phyloP scores from a whole-genome alignment of 2,888 invertebrate species.

The Caenorhabditis wallacei region DNA sequence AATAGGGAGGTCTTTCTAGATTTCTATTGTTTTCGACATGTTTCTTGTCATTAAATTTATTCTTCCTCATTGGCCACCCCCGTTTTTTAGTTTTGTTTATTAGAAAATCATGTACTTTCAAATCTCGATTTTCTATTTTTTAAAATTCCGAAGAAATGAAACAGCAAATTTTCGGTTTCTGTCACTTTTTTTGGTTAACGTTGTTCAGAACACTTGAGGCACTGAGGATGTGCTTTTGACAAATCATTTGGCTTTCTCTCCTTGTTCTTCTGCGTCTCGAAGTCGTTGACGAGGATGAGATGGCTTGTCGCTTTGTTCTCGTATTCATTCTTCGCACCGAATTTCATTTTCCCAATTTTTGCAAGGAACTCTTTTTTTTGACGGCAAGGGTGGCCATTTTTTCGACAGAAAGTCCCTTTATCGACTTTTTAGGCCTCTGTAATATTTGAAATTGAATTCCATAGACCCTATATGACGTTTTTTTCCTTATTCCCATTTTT shows the following conservation, averaged over 20 bases:
- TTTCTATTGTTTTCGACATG: conserved; percentile 39
- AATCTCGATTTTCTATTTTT: neutral
- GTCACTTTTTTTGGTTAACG: conserved; percentile 24
- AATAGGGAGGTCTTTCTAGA: conserved; percentile 31
- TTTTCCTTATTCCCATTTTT: neutral
- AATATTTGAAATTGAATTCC: neutral
- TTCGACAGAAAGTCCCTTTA: neutral
- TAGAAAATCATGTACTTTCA: no score
- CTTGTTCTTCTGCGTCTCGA: conserved; percentile 34
- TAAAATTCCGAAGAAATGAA: conserved; percentile 16
- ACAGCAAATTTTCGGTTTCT: neutral
- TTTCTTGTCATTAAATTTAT: conserved; percentile 26
- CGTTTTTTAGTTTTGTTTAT: neutral
- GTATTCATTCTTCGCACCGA: conserved; percentile 51
- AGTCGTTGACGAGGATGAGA: conserved; percentile 58
- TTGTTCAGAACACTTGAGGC: conserved; percentile 55
- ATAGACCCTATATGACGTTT: neutral
- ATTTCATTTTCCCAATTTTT: conserved; percentile 58
- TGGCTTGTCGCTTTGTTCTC: conserved; percentile 64
- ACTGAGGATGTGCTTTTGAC: conserved; percentile 64
- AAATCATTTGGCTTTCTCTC: conserved; percentile 51
- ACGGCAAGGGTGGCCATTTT: conserved; percentile 40
- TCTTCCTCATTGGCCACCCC: conserved; percentile 13
- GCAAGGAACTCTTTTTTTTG: conserved; percentile 39
- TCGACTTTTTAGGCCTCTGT: neutral